Percentiles rank a stretch among this genome's conserved stretches.
Evolutionary conservation across 2,797 vertebrate species (phyloP).

Genomic region (Cirrhinus mrigala): DNA sequence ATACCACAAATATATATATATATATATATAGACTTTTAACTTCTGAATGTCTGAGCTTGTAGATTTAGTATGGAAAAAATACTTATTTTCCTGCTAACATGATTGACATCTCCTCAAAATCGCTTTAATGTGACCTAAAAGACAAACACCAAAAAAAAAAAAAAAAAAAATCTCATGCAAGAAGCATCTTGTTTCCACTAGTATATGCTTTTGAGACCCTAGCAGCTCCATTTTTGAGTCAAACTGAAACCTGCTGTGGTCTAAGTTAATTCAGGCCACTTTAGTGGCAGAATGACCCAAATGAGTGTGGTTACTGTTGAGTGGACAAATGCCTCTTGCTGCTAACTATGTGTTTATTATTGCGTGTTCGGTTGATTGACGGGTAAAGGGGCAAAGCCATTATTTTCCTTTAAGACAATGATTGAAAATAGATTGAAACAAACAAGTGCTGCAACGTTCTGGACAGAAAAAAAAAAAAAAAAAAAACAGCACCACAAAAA

Average conservation of each 20-base stretch:
- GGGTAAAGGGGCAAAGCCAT: background rate
- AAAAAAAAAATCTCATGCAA: background rate
- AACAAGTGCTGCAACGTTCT: background rate
- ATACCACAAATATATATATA: too few relatives aligned
- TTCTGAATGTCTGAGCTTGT: background rate
- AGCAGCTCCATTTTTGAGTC: background rate
- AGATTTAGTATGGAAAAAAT: background rate
- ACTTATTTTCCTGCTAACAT: background rate
- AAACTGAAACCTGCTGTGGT: background rate
- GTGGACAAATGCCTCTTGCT: background rate
- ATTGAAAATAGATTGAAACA: background rate
- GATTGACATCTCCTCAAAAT: background rate
- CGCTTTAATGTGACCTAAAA: background rate
- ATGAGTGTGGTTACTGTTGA: background rate
- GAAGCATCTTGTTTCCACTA: background rate
- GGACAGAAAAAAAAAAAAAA: background rate
- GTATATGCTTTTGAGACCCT: background rate
- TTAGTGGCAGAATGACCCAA: background rate
- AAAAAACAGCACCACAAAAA: background rate
- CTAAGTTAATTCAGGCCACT: background rate
- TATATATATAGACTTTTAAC: too few relatives aligned
- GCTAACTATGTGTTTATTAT: background rate
- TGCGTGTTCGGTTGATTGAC: background rate
- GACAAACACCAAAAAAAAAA: background rate
- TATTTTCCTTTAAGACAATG: background rate